Evolutionary conservation across 2,797 vertebrate species (phyloP).

Genomic region (Sparus aurata): DNA sequence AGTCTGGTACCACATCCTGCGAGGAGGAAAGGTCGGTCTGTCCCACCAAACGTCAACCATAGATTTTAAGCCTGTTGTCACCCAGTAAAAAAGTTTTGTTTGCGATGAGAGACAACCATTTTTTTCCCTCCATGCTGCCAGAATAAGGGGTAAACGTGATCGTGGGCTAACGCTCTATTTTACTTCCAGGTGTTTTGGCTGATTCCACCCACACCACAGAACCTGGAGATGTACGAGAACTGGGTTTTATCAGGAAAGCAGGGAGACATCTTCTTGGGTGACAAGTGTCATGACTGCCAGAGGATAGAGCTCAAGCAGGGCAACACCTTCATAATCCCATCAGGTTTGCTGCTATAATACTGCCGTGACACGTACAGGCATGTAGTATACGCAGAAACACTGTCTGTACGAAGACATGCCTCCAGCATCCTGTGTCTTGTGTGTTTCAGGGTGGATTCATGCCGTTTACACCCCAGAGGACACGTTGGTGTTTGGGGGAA

Average conservation of each 20-base stretch:
- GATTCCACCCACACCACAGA: constrained; percentile 96
- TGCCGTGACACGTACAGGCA: not conserved
- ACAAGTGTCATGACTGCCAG: constrained; percentile 94
- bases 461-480: constrained; percentile 98
- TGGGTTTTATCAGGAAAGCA: constrained; percentile 99
- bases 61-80: not conserved
- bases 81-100: not conserved
- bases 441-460: constrained; percentile 94
- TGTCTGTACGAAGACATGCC: not conserved
- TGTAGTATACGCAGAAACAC: not conserved
- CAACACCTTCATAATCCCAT: constrained; percentile 98
- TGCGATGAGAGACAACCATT: not conserved
- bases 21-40: constrained; percentile 93
- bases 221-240: constrained; percentile 98
- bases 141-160: not conserved
- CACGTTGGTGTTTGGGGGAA: constrained; percentile 97
- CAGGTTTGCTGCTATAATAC: constrained; percentile 83
- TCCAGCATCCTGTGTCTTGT: constrained; percentile 13
- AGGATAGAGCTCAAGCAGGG: constrained; percentile 96
- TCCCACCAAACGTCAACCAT: not conserved
- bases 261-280: constrained; percentile 97
- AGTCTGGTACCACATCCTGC: constrained; percentile 98
- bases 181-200: constrained; percentile 95
- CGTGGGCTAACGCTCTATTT: not conserved
- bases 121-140: not conserved